Evolutionary conservation across 2,113 vertebrate genomes (phyloP), one percentile per base, ranked within the genome.

Genomic region (Daboia siamensis): DNA sequence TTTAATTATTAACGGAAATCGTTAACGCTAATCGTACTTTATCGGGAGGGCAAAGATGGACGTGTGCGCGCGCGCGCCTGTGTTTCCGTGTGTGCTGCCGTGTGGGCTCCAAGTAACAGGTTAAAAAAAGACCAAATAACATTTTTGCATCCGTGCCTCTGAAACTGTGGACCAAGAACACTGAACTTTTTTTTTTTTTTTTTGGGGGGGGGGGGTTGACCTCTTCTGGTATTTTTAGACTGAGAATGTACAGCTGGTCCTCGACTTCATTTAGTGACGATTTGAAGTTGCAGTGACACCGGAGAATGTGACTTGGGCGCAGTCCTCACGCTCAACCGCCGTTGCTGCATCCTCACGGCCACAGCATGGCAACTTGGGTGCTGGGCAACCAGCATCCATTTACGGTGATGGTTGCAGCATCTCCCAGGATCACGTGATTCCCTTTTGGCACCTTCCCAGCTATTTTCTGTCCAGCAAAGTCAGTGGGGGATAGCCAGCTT

Each of bases 1-100:
- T 80, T 80, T 44, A 20, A 17, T 80, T 44, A 39, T 80, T 17
- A 56, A 57, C 89, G 8, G 92, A 20, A 94, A 90, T 95, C 96
- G 12, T 61, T 44, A 29, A 21, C 4, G 33, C 44, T 52, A 2
- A 57, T n/a, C 51, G 6, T 88, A 5, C 24, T 54, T 23, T 55
- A 5, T 26, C 26, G 39, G 26, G 7, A 52, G 24, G 46, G 9
- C 13, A 1, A 29, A 85, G 55, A 61, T 46, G 44, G 3, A 8
- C 1, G 9, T 51, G 48, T 51, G 48, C 9, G 48, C 48, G 1
- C 57, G 3, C 20, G 21, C 17, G 17, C 7, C 3, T 51, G 48
- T 51, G 48, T 51, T 4, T 51, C 9, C 7, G 1, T 55, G 5
- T 44, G 1, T 4, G 17, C 1, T 17, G 54, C 7, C 23, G 17